Evolutionary conservation across 1,140 invertebrate genomes (phyloP), one percentile per base, ranked within the genome.

Genomic region (Macrosteles quadrilineatus): DNA sequence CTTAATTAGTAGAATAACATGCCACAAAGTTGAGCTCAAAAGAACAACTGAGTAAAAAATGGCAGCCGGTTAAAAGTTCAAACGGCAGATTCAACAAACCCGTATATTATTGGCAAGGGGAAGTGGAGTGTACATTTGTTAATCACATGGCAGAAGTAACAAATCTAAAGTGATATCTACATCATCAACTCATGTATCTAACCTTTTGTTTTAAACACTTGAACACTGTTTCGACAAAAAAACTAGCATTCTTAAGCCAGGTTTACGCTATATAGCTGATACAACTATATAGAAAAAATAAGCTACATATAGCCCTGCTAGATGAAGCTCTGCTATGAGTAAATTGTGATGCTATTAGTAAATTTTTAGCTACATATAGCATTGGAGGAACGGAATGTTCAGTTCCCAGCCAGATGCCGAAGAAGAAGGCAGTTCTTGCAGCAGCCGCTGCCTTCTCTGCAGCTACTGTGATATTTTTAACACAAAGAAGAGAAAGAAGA

Each of bases 321-420:
- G n/a, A n/a, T n/a, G n/a, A n/a, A n/a, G n/a, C n/a, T n/a, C n/a
- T 43, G 40, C n/a, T 43, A 43, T 43, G n/a, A 43, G 40, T 43
- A 43, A 43, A 43, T 43, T 43, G n/a, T 43, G 40, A 43, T 43
- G 40, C 40, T 43, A 43, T 11, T n/a, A n/a, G n/a, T n/a, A n/a
- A n/a, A n/a, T n/a, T n/a, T n/a, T 55, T 23, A 55, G 50, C 50
- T 55, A 55, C 50, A 55, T 55, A 55, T 55, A 55, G 23, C 11
- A 11, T 11, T 14, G 50, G 9, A 23, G 50, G 19, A 55, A 11
- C 50, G 50, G 11, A 55, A 19, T 55, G 50, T 55, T 55, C 50
- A 23, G 50, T 55, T 55, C 50, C 50, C 50, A 55, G 50, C 50
- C 14, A 55, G 50, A 55, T 55, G 50, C 21, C 50, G 50, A 55